Evolutionary conservation across 2,113 vertebrate genomes (phyloP).

Genomic region (Girardinichthys multiradiatus): DNA sequence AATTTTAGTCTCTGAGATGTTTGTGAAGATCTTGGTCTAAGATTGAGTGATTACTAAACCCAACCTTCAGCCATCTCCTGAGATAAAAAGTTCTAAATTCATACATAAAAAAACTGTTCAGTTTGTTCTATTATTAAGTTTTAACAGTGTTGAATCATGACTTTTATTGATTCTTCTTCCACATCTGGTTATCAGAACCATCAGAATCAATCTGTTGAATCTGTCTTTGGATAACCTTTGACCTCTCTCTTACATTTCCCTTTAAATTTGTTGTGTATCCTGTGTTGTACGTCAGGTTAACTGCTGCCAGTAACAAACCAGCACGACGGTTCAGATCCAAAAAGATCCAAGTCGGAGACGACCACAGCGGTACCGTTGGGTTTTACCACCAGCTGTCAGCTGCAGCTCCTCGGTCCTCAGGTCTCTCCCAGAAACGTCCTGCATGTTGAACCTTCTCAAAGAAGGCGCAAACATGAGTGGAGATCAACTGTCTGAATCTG

Average conservation of each 20-base stretch:
- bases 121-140: no score
- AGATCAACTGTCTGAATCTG: background rate
- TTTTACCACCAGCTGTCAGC: slow-evolving; percentile 70
- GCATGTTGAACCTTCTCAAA: background rate
- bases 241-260: background rate
- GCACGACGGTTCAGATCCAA: slow-evolving; percentile 81
- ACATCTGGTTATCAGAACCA: background rate
- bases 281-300: slow-evolving; percentile 76
- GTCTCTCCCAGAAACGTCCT: slow-evolving; percentile 47
- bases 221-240: background rate
- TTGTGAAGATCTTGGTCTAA: no score
- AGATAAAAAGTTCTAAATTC: no score
- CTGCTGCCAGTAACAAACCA: slow-evolving; percentile 79
- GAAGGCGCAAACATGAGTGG: background rate
- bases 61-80: no score
- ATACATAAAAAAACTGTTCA: no score
- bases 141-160: no score
- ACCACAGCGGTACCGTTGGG: slow-evolving; percentile 77
- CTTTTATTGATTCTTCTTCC: background rate
- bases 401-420: slow-evolving; percentile 76
- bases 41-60: no score
- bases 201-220: background rate
- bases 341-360: slow-evolving; percentile 66
- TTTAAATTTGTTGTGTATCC: background rate
- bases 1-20: no score